A percentile compares a stretch with the other conserved stretches of the same genome.
These are phyloP conservation scores for Callithrix jacchus DNA, from an alignment of 2,113 vertebrate genomes.

Conservation along the genomic window DNA sequence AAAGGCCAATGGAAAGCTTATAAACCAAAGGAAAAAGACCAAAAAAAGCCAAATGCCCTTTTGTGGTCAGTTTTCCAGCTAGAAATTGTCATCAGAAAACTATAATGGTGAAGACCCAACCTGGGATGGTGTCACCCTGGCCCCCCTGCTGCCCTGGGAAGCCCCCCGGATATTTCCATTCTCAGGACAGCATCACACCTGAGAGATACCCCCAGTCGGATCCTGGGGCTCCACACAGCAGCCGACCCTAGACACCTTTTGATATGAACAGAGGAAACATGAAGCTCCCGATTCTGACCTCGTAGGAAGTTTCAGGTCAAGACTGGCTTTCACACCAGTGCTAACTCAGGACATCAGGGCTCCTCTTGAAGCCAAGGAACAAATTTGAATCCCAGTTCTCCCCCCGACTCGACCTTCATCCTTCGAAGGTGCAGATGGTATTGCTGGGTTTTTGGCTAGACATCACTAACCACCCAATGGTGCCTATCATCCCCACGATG, in stretches of 20 bases:
- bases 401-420: not conserved
- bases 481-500: not conserved
- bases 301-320: not conserved
- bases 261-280: not conserved
- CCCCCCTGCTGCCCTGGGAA: not conserved
- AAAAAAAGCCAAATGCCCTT: not conserved
- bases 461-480: no score
- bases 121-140: not conserved
- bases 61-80: not conserved
- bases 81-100: not conserved
- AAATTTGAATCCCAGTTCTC: not conserved
- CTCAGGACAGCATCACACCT: no score
- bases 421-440: not conserved
- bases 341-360: not conserved
- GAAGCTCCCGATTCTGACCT: not conserved
- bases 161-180: not conserved
- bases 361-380: not conserved
- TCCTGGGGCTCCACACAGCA: not conserved
- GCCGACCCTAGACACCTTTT: not conserved
- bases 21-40: not conserved
- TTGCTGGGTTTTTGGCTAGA: not conserved
- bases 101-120: not conserved
- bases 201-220: not conserved
- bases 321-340: not conserved
- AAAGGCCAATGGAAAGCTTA: not conserved